phyloP scores from a whole-genome alignment of 2,888 invertebrate genomes.

The Zygaena filipendulae region DNA sequence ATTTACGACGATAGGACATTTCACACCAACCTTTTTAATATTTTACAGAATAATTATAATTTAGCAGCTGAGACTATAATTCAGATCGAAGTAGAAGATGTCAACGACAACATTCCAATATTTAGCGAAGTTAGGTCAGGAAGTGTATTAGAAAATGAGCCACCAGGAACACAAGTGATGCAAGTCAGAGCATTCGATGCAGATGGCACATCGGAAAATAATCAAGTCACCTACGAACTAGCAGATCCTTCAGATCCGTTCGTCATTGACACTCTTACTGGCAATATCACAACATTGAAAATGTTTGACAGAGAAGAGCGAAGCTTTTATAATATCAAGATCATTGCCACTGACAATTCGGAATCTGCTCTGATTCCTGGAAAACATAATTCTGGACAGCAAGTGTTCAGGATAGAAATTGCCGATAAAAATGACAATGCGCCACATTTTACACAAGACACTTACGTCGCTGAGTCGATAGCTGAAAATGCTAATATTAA shows the following conservation, averaged over 20 bases:
- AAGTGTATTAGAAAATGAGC: slow-evolving; percentile 87
- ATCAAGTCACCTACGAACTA: slow-evolving; percentile 83
- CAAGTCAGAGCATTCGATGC: slow-evolving; percentile 87
- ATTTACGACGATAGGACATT: no score
- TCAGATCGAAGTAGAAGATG: slow-evolving; percentile 83
- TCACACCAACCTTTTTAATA: not conserved
- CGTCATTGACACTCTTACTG: slow-evolving; percentile 84
- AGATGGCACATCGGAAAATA: slow-evolving; percentile 86
- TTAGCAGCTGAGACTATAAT: slow-evolving; percentile 83
- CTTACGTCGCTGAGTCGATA: slow-evolving; percentile 79
- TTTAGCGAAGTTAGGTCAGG: slow-evolving; percentile 86
- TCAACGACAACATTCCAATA: slow-evolving; percentile 90
- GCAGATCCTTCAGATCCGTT: slow-evolving; percentile 79
- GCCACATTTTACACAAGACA: slow-evolving; percentile 84
- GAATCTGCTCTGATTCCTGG: slow-evolving; percentile 77
- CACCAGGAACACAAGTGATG: slow-evolving; percentile 86
- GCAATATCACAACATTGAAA: slow-evolving; percentile 85
- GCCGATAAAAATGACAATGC: slow-evolving; percentile 97
- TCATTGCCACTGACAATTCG: slow-evolving; percentile 90
- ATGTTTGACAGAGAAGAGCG: slow-evolving; percentile 89
- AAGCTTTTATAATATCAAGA: slow-evolving; percentile 88
- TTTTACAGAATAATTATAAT: slow-evolving; percentile 77
- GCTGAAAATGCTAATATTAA: slow-evolving; percentile 88
- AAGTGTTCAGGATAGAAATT: slow-evolving; percentile 90
- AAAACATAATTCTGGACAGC: slow-evolving; percentile 80